Evolutionary conservation across 2,797 vertebrate species (phyloP).

Genomic region (Myotis findleyi): DNA sequence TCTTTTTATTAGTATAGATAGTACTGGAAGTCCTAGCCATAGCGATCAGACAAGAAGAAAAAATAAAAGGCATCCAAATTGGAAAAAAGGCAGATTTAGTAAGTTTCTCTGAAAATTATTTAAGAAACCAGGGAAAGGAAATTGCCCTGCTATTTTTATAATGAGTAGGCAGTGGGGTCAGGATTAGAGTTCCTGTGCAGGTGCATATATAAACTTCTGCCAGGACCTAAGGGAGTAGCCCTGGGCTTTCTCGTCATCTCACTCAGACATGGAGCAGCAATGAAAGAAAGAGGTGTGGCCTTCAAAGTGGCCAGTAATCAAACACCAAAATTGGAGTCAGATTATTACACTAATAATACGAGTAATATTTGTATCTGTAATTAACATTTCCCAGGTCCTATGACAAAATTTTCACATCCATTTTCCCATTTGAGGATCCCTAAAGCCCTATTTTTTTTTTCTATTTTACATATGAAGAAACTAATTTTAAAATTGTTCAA

Average conservation of each 20-base stretch:
- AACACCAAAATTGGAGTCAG: neutral
- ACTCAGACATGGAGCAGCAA: neutral
- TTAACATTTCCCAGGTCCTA: neutral
- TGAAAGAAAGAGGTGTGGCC: neutral
- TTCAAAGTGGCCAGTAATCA: neutral
- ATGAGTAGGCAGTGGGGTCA: neutral
- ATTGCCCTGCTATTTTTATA: neutral
- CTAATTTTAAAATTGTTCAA: neutral
- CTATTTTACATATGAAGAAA: neutral
- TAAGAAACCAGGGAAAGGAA: neutral
- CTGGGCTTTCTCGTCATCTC: neutral
- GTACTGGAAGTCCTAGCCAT: too few species aligned
- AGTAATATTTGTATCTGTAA: neutral
- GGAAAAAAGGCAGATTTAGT: neutral
- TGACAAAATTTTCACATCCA: neutral
- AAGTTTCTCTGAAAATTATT: neutral
- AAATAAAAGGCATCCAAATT: too few species aligned
- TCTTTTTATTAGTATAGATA: too few species aligned
- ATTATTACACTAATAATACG: neutral
- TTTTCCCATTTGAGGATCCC: neutral
- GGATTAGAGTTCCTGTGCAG: neutral
- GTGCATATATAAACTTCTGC: neutral
- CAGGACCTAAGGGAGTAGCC: neutral
- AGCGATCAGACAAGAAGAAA: too few species aligned
- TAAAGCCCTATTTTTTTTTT: neutral